These are phyloP conservation scores for Plutomurus gul DNA, from an alignment of 1,140 invertebrate species.

Conservation along the genomic window DNA sequence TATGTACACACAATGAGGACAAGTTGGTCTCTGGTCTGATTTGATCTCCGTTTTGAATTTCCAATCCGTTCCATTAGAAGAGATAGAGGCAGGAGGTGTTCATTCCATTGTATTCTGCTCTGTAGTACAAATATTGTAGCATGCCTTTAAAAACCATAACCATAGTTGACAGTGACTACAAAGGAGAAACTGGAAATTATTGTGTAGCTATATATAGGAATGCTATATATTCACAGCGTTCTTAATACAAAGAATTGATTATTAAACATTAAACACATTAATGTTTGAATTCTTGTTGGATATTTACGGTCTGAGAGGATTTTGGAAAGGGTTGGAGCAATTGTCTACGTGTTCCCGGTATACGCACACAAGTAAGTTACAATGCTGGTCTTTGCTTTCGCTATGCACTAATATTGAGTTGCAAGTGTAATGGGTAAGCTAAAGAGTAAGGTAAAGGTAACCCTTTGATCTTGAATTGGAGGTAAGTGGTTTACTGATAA, in stretches of 20 bases:
- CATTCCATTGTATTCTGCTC: background rate
- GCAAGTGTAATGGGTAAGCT: background rate
- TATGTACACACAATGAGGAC: too few relatives aligned
- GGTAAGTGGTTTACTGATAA: background rate
- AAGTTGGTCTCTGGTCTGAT: too few relatives aligned
- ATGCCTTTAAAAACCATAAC: constrained; percentile 3
- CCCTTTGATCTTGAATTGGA: background rate
- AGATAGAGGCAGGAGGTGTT: background rate
- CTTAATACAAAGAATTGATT: too few relatives aligned
- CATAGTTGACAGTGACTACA: background rate
- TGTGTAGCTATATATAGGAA: background rate
- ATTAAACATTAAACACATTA: background rate
- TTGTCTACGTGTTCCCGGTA: too few relatives aligned
- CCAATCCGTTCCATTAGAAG: background rate
- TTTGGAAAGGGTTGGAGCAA: background rate
- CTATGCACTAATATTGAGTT: too few relatives aligned
- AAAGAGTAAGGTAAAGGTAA: background rate
- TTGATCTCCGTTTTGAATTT: background rate
- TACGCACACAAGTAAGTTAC: too few relatives aligned
- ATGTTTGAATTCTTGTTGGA: background rate
- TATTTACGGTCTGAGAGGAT: background rate
- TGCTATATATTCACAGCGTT: background rate
- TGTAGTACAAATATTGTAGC: background rate
- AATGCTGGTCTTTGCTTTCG: too few relatives aligned
- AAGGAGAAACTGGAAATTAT: background rate